These are phyloP conservation scores for Carassius gibelio DNA, from an alignment of 2,113 vertebrate genomes.

Conservation along the genomic window DNA sequence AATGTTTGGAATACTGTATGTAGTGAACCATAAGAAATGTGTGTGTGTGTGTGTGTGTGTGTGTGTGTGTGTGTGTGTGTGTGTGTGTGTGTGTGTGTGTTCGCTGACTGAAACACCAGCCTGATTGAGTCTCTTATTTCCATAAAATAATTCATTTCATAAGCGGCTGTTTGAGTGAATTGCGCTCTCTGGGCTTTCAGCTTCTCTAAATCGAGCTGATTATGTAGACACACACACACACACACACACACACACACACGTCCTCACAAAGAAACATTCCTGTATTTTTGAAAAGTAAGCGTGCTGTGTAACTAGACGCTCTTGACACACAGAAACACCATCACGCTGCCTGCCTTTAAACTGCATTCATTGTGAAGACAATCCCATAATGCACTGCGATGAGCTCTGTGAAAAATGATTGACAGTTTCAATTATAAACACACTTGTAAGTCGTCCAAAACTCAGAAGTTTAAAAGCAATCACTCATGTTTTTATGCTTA, in stretches of 20 bases:
- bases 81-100: neutral
- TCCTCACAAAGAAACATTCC: conserved; percentile 10
- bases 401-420: neutral
- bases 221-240: neutral
- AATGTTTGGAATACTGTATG: conserved; percentile 49
- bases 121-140: conserved; percentile 13
- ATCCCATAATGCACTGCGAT: neutral
- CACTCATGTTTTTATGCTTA: neutral
- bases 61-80: neutral
- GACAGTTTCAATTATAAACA: neutral
- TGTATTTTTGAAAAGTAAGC: neutral
- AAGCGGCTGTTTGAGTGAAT: neutral
- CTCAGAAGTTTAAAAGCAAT: neutral
- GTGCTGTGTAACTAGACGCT: neutral
- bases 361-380: neutral
- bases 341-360: neutral
- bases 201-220: conserved; percentile 7
- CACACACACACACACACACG: neutral
- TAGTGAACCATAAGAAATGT: conserved; percentile 28
- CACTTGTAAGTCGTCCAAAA: neutral
- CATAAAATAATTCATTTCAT: conserved; percentile 4
- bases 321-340: neutral
- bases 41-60: neutral
- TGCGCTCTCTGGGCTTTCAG: neutral
- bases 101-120: neutral